A percentile compares a stretch with the other conserved stretches of the same genome.
Evolutionary conservation across 1,140 invertebrate genomes (phyloP).

Genomic region (Drosophila aff.): DNA sequence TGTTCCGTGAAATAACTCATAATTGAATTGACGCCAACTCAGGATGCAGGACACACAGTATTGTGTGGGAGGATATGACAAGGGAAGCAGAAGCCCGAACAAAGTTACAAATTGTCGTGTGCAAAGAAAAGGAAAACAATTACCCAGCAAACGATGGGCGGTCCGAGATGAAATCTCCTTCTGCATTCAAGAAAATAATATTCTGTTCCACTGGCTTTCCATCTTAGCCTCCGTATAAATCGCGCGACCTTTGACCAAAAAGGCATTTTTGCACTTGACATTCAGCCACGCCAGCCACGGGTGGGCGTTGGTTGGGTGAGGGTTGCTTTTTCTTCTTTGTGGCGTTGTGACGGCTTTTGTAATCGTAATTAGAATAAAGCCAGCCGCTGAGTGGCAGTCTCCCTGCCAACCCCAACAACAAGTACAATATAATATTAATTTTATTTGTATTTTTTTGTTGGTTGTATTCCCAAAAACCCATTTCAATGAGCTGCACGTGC

Average conservation of each 20-base stretch:
- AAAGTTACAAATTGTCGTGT: slow-evolving; percentile 43
- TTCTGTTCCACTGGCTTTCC: background rate
- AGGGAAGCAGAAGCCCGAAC: slow-evolving; percentile 5
- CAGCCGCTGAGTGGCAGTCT: slow-evolving; percentile 64
- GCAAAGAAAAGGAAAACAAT: slow-evolving; percentile 72
- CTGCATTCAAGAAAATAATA: slow-evolving; percentile 20
- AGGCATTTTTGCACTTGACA: slow-evolving; percentile 79
- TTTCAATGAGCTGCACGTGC: slow-evolving; percentile 65
- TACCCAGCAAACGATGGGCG: slow-evolving; percentile 67
- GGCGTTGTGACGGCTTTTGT: slow-evolving; percentile 35
- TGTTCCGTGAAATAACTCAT: slow-evolving; percentile 61
- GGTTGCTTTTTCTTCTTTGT: slow-evolving; percentile 15
- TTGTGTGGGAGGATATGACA: slow-evolving; percentile 12
- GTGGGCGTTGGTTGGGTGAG: slow-evolving; percentile 36
- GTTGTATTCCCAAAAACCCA: slow-evolving; percentile 18
- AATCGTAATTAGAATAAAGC: slow-evolving; percentile 75
- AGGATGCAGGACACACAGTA: slow-evolving; percentile 50
- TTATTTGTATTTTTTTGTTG: slow-evolving; percentile 11
- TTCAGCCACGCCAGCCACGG: slow-evolving; percentile 44
- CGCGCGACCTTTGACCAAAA: slow-evolving; percentile 46
- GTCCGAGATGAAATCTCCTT: slow-evolving; percentile 48
- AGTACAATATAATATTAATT: slow-evolving; percentile 14
- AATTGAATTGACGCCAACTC: slow-evolving; percentile 78
- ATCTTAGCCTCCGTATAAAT: slow-evolving; percentile 20
- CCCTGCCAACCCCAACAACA: slow-evolving; percentile 23